These are phyloP conservation scores for rabbit (Oryctolagus cuniculus) DNA, from an alignment of 2,113 vertebrate genomes.

Conservation along the genomic window mOryCun1.1 NC_091445.1:22179001-22179500, in stretches of 20 bases:
- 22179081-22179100: too few species aligned
- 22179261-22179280: not conserved
- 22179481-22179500: not conserved
- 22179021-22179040: too few species aligned
- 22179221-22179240: not conserved
- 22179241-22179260: not conserved
- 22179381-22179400: too few species aligned
- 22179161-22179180: too few species aligned
- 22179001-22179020: too few species aligned
- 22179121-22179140: too few species aligned
- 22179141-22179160: too few species aligned
- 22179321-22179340: not conserved
- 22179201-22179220: not conserved
- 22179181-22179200: too few species aligned
- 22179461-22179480: not conserved
- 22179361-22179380: not conserved
- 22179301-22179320: not conserved
- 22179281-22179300: not conserved
- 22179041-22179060: too few species aligned
- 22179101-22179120: too few species aligned
- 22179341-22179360: not conserved
- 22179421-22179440: not conserved
- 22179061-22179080: too few species aligned
- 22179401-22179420: not conserved
- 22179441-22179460: not conserved